These are phyloP conservation scores for Neogale vison DNA, from an alignment of 2,113 vertebrate species.

Conservation along the genomic window DNA sequence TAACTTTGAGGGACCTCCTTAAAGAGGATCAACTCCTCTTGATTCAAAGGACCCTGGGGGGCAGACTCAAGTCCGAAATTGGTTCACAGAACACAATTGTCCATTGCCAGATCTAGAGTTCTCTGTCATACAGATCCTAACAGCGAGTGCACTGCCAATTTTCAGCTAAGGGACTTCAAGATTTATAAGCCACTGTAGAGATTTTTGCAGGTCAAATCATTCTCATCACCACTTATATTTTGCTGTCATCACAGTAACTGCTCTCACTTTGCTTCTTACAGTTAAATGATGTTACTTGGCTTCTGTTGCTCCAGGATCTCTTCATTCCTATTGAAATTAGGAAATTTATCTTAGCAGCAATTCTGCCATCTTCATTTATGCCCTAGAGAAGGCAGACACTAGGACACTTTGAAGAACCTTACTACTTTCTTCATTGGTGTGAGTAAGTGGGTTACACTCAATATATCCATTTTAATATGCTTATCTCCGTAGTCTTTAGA, in stretches of 20 bases:
- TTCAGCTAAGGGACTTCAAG: neutral
- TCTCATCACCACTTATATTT: neutral
- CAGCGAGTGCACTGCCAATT: neutral
- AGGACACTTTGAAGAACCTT: neutral
- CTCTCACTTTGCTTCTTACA: neutral
- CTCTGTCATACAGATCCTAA: neutral
- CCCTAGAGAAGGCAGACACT: neutral
- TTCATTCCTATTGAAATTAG: neutral
- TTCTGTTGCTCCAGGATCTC: neutral
- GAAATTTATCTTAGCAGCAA: neutral
- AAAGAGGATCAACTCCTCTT: neutral
- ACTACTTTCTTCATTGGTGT: neutral
- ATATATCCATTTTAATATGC: neutral
- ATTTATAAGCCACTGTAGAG: neutral
- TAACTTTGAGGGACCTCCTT: neutral
- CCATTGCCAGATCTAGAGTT: neutral
- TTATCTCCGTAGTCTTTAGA: neutral
- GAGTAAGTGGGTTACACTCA: neutral
- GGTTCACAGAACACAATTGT: neutral
- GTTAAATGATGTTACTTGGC: neutral
- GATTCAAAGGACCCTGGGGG: neutral
- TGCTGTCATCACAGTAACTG: neutral
- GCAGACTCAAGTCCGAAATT: neutral
- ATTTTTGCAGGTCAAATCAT: neutral
- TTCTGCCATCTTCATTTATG: neutral